phyloP scores from a whole-genome alignment of 2,888 invertebrate genomes.

The Tetheella fluctuosa region DNA sequence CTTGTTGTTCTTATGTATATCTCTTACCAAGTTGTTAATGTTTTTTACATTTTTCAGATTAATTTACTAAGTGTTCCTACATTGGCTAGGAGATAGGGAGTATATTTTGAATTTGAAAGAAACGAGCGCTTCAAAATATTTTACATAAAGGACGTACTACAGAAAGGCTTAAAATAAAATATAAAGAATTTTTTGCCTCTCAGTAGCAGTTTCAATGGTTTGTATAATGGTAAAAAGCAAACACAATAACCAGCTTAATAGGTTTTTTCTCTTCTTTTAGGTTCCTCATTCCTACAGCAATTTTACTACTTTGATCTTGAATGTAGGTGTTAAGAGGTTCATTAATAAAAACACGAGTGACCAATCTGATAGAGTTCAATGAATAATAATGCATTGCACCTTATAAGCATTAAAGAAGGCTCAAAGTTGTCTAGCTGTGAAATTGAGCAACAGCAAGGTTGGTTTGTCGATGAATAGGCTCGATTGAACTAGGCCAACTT shows the following conservation, averaged over 20 bases:
- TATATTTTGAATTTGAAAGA: no score
- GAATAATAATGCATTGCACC: not conserved
- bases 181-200: not conserved
- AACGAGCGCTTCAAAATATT: no score
- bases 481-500: conserved; percentile 55
- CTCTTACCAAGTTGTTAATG: no score
- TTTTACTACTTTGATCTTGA: not conserved
- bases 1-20: no score
- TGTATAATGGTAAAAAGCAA: conserved; percentile 10
- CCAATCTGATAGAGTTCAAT: not conserved
- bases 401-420: not conserved
- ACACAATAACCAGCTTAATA: conserved; percentile 11
- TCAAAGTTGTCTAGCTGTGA: not conserved
- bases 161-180: conserved; percentile 7
- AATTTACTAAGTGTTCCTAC: no score
- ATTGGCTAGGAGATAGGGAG: no score
- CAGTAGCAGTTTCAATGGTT: not conserved
- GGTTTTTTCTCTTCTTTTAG: conserved; percentile 9
- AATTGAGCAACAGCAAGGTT: conserved; percentile 15
- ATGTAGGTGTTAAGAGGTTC: not conserved
- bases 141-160: not conserved
- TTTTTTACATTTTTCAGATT: no score
- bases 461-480: conserved; percentile 25
- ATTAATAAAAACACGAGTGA: not conserved
- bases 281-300: conserved; percentile 10